Evolutionary conservation across 2,113 vertebrate species (phyloP), one percentile per base, ranked within the genome.

Genomic region (Trogon surrucura): DNA sequence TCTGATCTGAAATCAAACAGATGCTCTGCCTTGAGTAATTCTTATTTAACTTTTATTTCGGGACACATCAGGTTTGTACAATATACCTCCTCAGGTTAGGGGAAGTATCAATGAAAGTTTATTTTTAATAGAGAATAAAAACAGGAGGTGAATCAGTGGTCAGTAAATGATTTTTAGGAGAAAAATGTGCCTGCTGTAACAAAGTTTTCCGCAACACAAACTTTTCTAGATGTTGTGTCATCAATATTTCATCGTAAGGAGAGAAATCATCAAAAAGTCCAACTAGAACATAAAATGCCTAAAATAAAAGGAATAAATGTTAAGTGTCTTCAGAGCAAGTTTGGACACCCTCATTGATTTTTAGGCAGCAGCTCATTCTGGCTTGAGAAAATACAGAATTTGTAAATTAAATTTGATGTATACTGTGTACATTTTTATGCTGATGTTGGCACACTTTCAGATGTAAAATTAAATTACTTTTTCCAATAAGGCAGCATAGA

Each of bases 391-490:
- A 84, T 44, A 65, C 88, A 94, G 71, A 66, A 73, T 92, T 92
- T 83, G 81, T 93, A 94, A 96, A 96, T 95, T 91, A 91, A 94
- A 88, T 87, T 75, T 85, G 64, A 88, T 89, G 65, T 69, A 65
- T 84, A 72, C 74, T 90, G 89, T 90, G 92, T 67, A 87, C 0
- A 3, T 83, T 45, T 95, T 87, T 91, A 82, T 95, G 95, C 95
- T 97, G 93, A 91, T 91, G 89, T 88, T 94, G 94, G 95, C 96
- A 94, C 94, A 73, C 87, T 88, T 89, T 96, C 96, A 96, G 91
- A 93, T 93, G 82, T 95, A 85, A 95, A 97, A 96, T 97, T 95
- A 93, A 96, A 96, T 97, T 98, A 97, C 87, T 83, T 91, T 95
- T 93, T 92, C 88, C 79, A 91, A 80, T 94, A 96, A 92, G 62